Percentiles rank a stretch among this genome's conserved stretches.
Evolutionary conservation across 2,888 invertebrate species (phyloP).

Genomic region (Maniola hyperantus): DNA sequence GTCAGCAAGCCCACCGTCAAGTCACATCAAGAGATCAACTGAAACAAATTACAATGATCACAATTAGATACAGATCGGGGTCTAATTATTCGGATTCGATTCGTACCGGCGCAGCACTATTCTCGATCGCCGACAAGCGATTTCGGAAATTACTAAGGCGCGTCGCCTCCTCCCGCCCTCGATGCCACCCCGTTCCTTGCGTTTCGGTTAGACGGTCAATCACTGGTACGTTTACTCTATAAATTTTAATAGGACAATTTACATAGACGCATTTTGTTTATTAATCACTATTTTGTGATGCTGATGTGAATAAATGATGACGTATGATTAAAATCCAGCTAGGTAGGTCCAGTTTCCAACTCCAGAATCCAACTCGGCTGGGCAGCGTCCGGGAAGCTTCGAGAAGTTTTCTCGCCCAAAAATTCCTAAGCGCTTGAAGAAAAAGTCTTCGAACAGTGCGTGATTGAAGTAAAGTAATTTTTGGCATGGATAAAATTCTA

Average conservation of each 20-base stretch:
- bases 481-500: too few species aligned
- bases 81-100: slow-evolving; percentile 76
- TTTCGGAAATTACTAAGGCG: slow-evolving; percentile 82
- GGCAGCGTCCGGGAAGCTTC: too few species aligned
- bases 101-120: slow-evolving; percentile 65
- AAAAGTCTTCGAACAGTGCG: too few species aligned
- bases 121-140: slow-evolving; percentile 77
- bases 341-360: too few species aligned
- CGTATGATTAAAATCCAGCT: too few species aligned
- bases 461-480: too few species aligned
- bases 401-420: too few species aligned
- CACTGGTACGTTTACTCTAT: slow-evolving; percentile 56
- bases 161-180: slow-evolving; percentile 54
- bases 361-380: too few species aligned
- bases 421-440: too few species aligned
- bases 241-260: slow-evolving; percentile 52
- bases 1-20: slow-evolving; percentile 30
- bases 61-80: slow-evolving; percentile 75
- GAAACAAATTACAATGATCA: slow-evolving; percentile 53
- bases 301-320: neutral
- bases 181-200: slow-evolving; percentile 57
- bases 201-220: slow-evolving; percentile 63
- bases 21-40: slow-evolving; percentile 32
- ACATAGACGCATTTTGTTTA: slow-evolving; percentile 39
- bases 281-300: slow-evolving; percentile 23